Base-by-base conservation (phyloP, 2,888 invertebrate species). In the Limnephilus auricula region DNA sequence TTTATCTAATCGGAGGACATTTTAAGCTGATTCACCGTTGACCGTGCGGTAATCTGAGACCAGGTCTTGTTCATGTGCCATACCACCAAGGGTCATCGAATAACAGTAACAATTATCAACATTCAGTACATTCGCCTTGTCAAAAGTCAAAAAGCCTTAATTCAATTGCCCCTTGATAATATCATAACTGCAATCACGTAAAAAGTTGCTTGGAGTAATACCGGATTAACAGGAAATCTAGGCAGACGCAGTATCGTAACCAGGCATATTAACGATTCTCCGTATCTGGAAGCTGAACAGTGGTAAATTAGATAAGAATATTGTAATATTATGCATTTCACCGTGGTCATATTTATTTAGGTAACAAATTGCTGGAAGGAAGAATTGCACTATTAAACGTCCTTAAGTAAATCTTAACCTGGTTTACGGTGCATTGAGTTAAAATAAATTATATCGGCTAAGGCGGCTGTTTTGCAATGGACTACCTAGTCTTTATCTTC, bases 191-290 rank as follows among this genome's bases (percentile, higher is more conserved):
- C 32, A 32, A 82, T 82, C 82, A 32, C 34, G 25, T 82, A 82
- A 82, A 82, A 34, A 32, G 34, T 82, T 13, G 9, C 37, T 32
- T 32, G 32, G 32, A 82, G 18, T 34, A 82, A 82, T 82, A 10
- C 34, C 10, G 34, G 82, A 34, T 34, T 25, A 82, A 34, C 82
- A 82, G 34, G 82, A 82, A 82, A 82, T 82, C 25, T 18, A 34
- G 34, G 34, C 82, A 82, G 82, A 82, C 6, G 34, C 34, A 82
- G 82, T 82, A 34, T 82, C 82, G 82, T 34, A 82, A 82, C 34
- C 82, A n/a, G 34, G 34, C 37, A 34, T 25, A 34, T 82, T 34
- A 65, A 65, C 25, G 6, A 65, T 65, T 65, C 25, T 9, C 9
- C 25, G 25, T 65, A 65, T 65, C 50, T 65, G 25, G n/a, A 65